Conservation (phyloP, 1,140 invertebrate species). For the Micrasema minimum region DNA sequence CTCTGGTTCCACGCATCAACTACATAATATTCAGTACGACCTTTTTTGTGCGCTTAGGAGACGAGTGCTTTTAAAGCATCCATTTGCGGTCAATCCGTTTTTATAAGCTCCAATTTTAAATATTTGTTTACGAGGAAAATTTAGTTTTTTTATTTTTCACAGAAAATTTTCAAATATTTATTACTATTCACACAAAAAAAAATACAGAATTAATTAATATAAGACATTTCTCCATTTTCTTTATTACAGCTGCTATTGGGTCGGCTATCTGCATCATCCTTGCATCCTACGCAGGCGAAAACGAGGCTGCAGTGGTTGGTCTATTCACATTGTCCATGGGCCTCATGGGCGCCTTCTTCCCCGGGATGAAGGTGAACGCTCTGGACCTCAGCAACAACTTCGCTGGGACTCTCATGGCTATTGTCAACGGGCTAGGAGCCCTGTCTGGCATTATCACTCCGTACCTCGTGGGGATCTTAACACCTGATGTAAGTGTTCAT, state of each 20-base stretch:
- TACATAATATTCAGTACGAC: too few species aligned
- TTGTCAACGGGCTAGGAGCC: conserved; percentile 82
- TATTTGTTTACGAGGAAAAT: too few species aligned
- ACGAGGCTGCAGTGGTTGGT: conserved; percentile 65
- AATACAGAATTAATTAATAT: too few species aligned
- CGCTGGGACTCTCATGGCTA: conserved; percentile 81
- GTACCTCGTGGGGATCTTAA: conserved; percentile 80
- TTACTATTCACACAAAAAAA: too few species aligned
- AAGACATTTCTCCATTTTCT: neutral
- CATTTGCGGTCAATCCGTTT: too few species aligned
- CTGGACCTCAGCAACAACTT: conserved; percentile 83
- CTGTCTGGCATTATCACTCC: conserved; percentile 80
- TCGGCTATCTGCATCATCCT: conserved; percentile 69
- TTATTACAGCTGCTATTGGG: conserved; percentile 64
- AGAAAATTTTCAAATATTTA: too few species aligned
- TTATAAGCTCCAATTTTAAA: too few species aligned
- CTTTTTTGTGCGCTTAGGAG: too few species aligned
- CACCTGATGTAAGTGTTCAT: conserved; percentile 72
- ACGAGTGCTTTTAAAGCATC: too few species aligned
- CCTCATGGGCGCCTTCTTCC: conserved; percentile 76
- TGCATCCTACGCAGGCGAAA: conserved; percentile 72
- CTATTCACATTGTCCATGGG: conserved; percentile 77
- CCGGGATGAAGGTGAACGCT: conserved; percentile 78
- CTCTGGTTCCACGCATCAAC: too few species aligned
- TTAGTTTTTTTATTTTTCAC: too few species aligned